Conservation (phyloP, 2,113 vertebrate genomes). For the Nanger granti region DNA sequence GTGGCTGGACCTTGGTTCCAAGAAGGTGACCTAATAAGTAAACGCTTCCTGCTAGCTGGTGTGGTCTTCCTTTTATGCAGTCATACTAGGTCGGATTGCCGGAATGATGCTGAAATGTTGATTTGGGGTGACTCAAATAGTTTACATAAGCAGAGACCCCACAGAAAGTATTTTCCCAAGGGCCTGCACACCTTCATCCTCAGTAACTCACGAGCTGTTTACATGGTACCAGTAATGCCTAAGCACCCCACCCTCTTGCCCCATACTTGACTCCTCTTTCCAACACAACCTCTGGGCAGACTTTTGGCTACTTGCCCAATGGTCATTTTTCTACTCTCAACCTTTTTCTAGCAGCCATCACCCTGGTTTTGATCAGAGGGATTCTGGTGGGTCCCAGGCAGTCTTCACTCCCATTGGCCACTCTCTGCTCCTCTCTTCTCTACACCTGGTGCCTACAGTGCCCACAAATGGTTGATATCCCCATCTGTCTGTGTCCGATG, state of each 20-base stretch:
- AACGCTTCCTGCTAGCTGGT: neutral
- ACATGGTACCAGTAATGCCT: no score
- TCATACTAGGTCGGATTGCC: neutral
- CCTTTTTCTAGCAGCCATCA: neutral
- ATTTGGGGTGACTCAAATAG: neutral
- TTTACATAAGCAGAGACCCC: neutral
- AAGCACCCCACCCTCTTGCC: neutral
- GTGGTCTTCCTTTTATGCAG: neutral
- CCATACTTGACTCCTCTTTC: no score
- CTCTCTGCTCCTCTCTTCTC: neutral
- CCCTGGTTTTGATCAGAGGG: neutral
- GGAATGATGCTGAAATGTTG: neutral
- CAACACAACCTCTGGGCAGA: no score
- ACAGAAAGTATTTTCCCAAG: neutral
- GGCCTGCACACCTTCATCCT: rapidly evolving
- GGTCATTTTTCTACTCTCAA: neutral
- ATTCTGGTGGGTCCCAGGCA: no score
- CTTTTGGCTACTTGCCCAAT: no score
- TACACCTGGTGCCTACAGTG: neutral
- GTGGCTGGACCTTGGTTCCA: neutral
- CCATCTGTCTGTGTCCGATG: rapidly evolving
- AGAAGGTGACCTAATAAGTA: neutral
- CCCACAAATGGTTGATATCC: neutral
- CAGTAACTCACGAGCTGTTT: neutral
- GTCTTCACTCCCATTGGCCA: no score